phyloP scores from a whole-genome alignment of 2,888 invertebrate genomes.

The Tinea semifulvella region DNA sequence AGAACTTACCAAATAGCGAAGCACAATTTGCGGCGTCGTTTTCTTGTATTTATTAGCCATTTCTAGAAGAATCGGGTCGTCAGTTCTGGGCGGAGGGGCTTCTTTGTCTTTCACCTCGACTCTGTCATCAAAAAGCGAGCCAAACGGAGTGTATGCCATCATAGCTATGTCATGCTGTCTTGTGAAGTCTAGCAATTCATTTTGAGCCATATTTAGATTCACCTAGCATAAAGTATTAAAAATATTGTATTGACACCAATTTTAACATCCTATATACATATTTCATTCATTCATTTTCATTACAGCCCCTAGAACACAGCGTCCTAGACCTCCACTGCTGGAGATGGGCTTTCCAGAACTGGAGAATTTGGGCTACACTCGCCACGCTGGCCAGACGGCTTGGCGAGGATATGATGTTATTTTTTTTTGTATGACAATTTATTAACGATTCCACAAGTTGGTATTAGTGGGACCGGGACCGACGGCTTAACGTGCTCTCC shows the following conservation, averaged over 20 bases:
- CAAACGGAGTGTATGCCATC: slow-evolving; percentile 73
- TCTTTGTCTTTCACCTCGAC: slow-evolving; percentile 27
- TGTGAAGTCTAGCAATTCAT: slow-evolving; percentile 68
- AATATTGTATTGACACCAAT: neutral
- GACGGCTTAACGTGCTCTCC: too few species aligned
- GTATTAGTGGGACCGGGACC: too few species aligned
- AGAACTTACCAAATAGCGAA: slow-evolving; percentile 70
- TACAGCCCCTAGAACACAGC: too few species aligned
- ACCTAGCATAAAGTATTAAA: slow-evolving; percentile 26
- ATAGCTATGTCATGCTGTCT: slow-evolving; percentile 66
- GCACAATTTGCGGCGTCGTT: slow-evolving; percentile 66
- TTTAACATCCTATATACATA: too few species aligned
- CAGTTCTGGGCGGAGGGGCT: slow-evolving; percentile 45
- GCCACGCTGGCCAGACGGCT: too few species aligned
- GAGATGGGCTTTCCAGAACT: too few species aligned
- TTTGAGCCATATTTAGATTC: slow-evolving; percentile 70
- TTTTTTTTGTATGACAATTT: too few species aligned
- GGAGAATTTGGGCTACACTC: too few species aligned
- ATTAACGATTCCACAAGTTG: too few species aligned
- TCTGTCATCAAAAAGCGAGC: slow-evolving; percentile 50
- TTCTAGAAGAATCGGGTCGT: slow-evolving; percentile 53
- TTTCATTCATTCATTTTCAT: too few species aligned
- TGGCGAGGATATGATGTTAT: too few species aligned
- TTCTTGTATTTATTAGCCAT: slow-evolving; percentile 69
- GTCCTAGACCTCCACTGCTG: too few species aligned